These are phyloP conservation scores for Eucidaris tribuloides DNA, from an alignment of 35 echinoderm and acorn worm genomes.

Conservation along the genomic window DNA sequence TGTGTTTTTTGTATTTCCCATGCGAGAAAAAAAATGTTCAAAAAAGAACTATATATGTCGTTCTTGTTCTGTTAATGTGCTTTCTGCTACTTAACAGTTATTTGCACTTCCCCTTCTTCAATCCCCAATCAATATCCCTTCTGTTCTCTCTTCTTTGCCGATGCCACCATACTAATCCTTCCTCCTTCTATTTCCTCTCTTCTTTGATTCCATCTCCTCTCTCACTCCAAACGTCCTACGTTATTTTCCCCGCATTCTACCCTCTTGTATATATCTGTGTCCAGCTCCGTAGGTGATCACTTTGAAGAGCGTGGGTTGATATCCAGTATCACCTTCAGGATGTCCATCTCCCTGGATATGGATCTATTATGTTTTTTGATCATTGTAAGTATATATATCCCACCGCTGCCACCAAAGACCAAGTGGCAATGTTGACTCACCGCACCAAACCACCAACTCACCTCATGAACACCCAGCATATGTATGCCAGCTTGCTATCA, in stretches of 20 bases:
- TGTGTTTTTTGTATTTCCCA: no score
- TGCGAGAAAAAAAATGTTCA: no score
- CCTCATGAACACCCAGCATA: background rate
- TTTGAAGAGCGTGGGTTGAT: constrained; percentile 95
- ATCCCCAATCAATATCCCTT: no score
- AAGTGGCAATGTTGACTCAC: constrained; percentile 17
- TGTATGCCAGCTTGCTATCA: constrained; percentile 4
- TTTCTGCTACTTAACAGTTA: background rate
- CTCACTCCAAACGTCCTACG: background rate
- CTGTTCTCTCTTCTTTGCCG: background rate
- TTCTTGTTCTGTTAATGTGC: background rate
- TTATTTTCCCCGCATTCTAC: background rate
- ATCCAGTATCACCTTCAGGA: constrained; percentile 96
- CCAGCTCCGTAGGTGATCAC: constrained; percentile 74
- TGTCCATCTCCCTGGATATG: constrained; percentile 80
- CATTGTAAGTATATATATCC: constrained; percentile 88
- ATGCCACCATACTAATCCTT: background rate
- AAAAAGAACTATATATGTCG: no score
- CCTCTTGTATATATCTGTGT: constrained; percentile 2
- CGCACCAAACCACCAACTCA: background rate
- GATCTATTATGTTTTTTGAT: constrained; percentile 99
- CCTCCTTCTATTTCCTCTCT: background rate
- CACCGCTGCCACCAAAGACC: constrained; percentile 10
- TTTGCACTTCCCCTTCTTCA: no score
- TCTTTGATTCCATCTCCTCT: background rate